phyloP scores from a whole-genome alignment of 2,113 vertebrate species.

The Pteronura brasiliensis region DNA sequence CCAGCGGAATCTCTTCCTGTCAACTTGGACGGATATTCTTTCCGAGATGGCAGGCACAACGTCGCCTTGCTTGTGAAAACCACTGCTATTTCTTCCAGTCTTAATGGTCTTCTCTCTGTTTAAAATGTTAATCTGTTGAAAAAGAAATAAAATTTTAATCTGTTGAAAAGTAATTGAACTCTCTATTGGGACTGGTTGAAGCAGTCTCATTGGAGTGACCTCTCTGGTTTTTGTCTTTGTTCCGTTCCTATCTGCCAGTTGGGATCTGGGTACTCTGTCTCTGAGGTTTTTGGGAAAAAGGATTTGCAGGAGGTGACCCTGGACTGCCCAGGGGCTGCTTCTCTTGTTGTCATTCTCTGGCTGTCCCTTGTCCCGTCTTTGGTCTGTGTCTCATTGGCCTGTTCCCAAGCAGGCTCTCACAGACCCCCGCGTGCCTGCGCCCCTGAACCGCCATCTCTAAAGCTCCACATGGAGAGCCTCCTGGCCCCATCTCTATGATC shows the following conservation, averaged over 20 bases:
- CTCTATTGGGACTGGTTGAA: not conserved
- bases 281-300: not conserved
- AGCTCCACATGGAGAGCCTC: not conserved
- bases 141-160: not conserved
- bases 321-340: not conserved
- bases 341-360: not conserved
- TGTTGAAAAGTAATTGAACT: not conserved
- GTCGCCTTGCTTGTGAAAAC: not conserved
- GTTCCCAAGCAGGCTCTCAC: not conserved
- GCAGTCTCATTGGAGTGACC: not conserved
- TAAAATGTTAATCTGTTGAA: not conserved
- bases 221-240: not conserved
- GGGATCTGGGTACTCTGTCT: not conserved
- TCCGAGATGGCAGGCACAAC: not conserved
- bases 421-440: not conserved
- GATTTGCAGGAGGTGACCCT: not conserved
- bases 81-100: not conserved
- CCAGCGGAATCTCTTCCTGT: not conserved
- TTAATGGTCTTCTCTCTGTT: not conserved
- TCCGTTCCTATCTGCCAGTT: not conserved
- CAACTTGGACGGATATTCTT: not conserved
- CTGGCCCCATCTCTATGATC: not conserved
- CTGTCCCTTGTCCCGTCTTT: not conserved
- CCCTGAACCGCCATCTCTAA: not conserved
- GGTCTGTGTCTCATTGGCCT: not conserved